Evolutionary conservation across 2,888 invertebrate species (phyloP).

Genomic region (Aleiodes leptofemur): DNA sequence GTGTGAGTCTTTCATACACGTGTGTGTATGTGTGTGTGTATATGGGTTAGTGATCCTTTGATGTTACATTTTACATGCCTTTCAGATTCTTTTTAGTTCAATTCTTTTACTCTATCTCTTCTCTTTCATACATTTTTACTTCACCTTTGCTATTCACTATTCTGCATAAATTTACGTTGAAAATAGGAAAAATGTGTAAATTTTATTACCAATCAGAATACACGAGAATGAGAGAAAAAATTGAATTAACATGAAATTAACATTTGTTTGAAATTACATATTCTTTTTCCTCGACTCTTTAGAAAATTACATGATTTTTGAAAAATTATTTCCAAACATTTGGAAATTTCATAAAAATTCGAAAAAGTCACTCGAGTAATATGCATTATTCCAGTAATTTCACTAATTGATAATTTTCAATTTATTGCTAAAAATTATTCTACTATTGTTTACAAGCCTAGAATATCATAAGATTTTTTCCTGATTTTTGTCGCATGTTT

Average conservation of each 20-base stretch:
- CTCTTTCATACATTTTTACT: conserved; percentile 18
- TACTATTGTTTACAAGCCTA: too few species aligned
- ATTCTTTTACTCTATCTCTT: not conserved
- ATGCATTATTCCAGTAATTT: too few species aligned
- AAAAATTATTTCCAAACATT: too few species aligned
- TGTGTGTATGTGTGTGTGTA: not conserved
- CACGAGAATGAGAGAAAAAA: conserved; percentile 9
- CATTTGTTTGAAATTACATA: not conserved
- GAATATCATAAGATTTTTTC: too few species aligned
- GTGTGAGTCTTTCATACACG: not conserved
- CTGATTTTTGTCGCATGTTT: too few species aligned
- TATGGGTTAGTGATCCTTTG: conserved; percentile 8
- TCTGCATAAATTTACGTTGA: conserved; percentile 12
- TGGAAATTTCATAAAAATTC: too few species aligned
- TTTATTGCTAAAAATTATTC: too few species aligned
- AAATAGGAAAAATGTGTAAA: not conserved
- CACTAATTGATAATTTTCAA: too few species aligned
- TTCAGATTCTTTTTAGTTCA: conserved; percentile 14
- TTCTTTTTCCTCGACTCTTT: too few species aligned
- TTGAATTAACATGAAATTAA: conserved; percentile 20
- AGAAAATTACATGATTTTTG: too few species aligned
- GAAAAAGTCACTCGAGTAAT: too few species aligned
- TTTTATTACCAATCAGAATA: conserved; percentile 32
- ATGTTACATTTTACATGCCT: conserved; percentile 33
- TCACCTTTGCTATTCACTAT: conserved; percentile 6